Percentiles rank a stretch among this genome's conserved stretches.
phyloP scores from a whole-genome alignment of 2,797 vertebrate species.

The Pangasius sanitwongsei region DNA sequence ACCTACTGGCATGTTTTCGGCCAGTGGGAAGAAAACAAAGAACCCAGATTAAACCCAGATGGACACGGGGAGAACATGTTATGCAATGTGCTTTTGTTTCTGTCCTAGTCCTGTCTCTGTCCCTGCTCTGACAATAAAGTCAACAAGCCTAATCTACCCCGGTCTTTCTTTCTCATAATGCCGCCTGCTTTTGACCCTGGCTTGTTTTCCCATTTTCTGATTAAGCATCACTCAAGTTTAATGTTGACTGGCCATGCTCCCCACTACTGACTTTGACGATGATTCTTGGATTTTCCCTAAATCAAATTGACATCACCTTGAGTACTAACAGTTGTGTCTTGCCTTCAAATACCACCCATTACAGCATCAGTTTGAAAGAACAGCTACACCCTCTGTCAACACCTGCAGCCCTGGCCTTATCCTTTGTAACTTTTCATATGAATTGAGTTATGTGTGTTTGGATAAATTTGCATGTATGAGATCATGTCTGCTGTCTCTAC shows the following conservation, averaged over 20 bases:
- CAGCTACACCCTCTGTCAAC: background rate
- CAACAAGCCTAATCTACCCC: background rate
- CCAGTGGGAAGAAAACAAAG: background rate
- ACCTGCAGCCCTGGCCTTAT: background rate
- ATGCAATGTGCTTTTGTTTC: background rate
- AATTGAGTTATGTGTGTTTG: background rate
- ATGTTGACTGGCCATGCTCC: background rate
- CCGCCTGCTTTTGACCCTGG: background rate
- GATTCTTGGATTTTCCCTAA: background rate
- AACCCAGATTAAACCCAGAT: background rate
- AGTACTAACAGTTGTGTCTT: background rate
- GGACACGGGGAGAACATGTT: background rate
- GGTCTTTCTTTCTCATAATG: background rate
- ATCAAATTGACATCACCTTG: background rate
- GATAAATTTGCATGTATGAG: slow-evolving; percentile 1
- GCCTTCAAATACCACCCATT: background rate
- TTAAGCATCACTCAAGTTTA: background rate
- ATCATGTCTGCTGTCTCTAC: background rate
- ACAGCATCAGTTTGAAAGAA: background rate
- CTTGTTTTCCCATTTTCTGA: background rate
- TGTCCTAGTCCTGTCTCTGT: background rate
- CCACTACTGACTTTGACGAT: background rate
- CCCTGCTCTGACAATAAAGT: background rate
- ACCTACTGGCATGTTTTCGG: background rate
- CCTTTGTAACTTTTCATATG: background rate